These are phyloP conservation scores for Discoglossus pictus DNA, from an alignment of 2,797 vertebrate genomes.

Conservation along the genomic window DNA sequence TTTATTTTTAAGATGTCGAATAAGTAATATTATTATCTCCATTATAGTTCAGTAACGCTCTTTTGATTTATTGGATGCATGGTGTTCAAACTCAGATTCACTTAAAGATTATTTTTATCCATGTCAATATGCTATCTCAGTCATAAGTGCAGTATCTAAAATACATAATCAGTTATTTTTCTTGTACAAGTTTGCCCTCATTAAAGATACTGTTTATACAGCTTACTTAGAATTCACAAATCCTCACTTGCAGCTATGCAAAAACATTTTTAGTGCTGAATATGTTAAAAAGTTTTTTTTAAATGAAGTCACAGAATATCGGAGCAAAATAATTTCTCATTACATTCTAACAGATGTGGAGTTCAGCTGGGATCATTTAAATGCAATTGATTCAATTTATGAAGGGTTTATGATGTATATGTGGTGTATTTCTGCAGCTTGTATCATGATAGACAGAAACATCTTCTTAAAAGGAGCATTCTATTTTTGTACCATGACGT, in stretches of 20 bases:
- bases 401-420: background rate
- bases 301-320: background rate
- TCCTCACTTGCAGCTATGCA: background rate
- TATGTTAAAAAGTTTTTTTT: background rate
- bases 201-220: background rate
- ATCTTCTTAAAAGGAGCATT: background rate
- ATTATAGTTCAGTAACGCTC: too few species aligned
- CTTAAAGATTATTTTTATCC: background rate
- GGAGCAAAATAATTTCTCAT: background rate
- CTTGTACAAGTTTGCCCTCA: background rate
- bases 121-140: background rate
- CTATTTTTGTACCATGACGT: background rate
- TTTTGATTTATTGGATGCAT: too few species aligned
- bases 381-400: background rate
- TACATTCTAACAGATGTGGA: background rate
- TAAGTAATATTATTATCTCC: too few species aligned
- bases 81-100: too few species aligned
- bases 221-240: background rate
- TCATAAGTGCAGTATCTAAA: background rate
- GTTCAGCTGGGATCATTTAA: constrained; percentile 1
- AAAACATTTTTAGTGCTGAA: background rate
- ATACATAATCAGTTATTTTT: background rate
- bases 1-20: too few species aligned
- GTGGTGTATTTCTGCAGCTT: too few species aligned
- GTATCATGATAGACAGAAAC: too few species aligned